These are phyloP conservation scores for Chloroceryle aenea DNA, from an alignment of 2,113 vertebrate species.

Conservation along the genomic window DNA sequence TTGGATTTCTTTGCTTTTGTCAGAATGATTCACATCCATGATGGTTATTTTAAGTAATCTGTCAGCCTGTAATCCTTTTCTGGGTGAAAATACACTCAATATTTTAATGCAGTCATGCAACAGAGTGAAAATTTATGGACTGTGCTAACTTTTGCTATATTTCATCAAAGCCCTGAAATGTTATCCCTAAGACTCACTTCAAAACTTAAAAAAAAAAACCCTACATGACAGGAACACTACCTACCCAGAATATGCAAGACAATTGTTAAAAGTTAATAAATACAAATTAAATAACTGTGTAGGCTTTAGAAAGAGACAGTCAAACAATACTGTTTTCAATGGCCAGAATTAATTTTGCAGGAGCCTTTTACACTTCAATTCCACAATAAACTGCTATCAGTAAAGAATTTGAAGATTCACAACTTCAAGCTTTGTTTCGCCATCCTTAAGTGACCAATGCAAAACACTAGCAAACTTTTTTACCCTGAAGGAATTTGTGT, in stretches of 20 bases:
- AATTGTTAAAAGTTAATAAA: neutral
- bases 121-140: neutral
- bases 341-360: neutral
- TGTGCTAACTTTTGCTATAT: neutral
- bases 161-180: neutral
- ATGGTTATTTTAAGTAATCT: constrained; percentile 25
- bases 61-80: constrained; percentile 14
- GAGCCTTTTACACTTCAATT: neutral
- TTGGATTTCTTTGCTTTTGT: constrained; percentile 4
- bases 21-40: neutral
- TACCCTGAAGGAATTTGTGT: neutral
- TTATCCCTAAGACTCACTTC: neutral
- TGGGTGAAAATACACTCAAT: neutral
- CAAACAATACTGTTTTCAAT: neutral
- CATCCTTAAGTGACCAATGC: neutral
- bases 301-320: neutral
- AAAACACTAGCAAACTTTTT: neutral
- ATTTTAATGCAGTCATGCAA: neutral
- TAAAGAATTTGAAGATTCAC: neutral
- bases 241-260: neutral
- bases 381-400: neutral
- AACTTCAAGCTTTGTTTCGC: neutral
- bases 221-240: neutral
- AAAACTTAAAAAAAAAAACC: neutral
- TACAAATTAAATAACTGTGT: neutral